Evolutionary conservation across 2,113 vertebrate species (phyloP).

Genomic region (Salvelinus alpinus): DNA sequence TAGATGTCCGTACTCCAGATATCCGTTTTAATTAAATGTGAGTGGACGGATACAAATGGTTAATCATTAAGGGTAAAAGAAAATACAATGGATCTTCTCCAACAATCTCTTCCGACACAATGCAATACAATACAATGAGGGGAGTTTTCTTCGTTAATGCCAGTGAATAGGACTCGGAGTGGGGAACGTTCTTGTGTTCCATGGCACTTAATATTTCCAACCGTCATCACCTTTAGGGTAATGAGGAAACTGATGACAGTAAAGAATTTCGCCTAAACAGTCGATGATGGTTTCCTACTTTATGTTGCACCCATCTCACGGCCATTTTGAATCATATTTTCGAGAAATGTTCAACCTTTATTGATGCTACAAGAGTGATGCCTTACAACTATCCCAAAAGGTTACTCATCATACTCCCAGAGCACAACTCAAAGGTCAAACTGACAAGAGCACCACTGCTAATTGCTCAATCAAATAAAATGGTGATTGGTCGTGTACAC

Average conservation of each 20-base stretch:
- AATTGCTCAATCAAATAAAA: too few relatives aligned
- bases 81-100: conserved; percentile 14
- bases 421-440: too few relatives aligned
- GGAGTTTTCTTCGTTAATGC: neutral
- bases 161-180: neutral
- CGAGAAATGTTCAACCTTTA: too few relatives aligned
- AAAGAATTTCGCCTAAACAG: too few relatives aligned
- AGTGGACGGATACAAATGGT: conserved; percentile 37
- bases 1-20: conserved; percentile 15
- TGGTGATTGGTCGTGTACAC: too few relatives aligned
- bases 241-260: neutral
- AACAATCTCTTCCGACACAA: too few relatives aligned
- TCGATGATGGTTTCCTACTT: too few relatives aligned
- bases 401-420: too few relatives aligned
- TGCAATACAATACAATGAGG: neutral
- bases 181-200: neutral
- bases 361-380: too few relatives aligned
- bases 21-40: conserved; percentile 46
- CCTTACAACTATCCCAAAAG: too few relatives aligned
- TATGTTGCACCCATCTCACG: neutral
- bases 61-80: conserved; percentile 16
- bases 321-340: too few relatives aligned
- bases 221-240: neutral
- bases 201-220: neutral
- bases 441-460: too few relatives aligned